Conservation (phyloP, 2,888 invertebrate species). For the Nemurella pictetii region DNA sequence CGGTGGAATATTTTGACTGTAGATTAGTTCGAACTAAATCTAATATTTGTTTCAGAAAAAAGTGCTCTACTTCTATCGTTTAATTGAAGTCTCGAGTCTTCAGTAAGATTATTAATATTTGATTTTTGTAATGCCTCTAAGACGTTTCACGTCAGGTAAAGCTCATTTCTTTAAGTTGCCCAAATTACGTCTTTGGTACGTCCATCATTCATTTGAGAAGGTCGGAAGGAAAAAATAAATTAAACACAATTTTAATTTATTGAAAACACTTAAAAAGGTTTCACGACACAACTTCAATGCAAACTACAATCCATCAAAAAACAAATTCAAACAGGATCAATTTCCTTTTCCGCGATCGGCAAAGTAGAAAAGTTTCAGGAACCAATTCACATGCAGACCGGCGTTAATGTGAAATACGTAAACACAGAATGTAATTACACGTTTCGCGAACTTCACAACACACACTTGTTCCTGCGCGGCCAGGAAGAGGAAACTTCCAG, state of each 20-base stretch:
- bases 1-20: background rate
- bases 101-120: background rate
- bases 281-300: background rate
- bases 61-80: background rate
- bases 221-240: background rate
- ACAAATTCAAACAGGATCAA: background rate
- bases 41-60: background rate
- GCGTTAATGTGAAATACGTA: background rate
- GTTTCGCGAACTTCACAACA: background rate
- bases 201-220: background rate
- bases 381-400: background rate
- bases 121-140: no score
- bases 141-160: background rate
- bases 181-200: no score
- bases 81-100: background rate
- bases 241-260: background rate
- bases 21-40: background rate
- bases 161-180: background rate
- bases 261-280: background rate
- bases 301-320: background rate
- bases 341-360: background rate
- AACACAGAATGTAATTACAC: background rate
- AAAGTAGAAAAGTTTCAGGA: background rate
- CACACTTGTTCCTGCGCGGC: background rate
- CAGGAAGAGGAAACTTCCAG: background rate